A percentile compares a stretch with the other conserved stretches of the same genome.
Evolutionary conservation across 2,888 invertebrate species (phyloP).

Genomic region (Ectobius pallidus): DNA sequence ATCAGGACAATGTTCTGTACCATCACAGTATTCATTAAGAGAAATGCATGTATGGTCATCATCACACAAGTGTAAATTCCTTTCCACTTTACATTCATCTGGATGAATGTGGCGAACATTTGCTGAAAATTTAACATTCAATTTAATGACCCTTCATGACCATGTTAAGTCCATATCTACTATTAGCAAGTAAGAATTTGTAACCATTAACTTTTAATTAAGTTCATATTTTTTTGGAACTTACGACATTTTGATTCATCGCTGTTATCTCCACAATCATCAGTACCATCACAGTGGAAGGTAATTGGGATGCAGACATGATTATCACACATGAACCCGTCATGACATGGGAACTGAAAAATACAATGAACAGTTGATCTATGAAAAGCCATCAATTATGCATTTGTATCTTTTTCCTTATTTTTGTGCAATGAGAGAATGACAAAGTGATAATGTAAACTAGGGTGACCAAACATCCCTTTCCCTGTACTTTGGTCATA

Average conservation of each 20-base stretch:
- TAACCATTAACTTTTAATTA: neutral
- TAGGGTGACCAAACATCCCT: too few relatives aligned
- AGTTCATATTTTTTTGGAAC: slow-evolving; percentile 43
- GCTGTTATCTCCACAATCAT: slow-evolving; percentile 62
- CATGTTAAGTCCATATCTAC: too few relatives aligned
- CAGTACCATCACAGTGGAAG: slow-evolving; percentile 51
- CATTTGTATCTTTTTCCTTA: too few relatives aligned
- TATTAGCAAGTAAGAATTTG: neutral
- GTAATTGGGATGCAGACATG: slow-evolving; percentile 47
- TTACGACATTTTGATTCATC: slow-evolving; percentile 56
- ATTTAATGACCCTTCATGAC: too few relatives aligned
- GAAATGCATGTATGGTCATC: slow-evolving; percentile 62
- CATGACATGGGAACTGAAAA: slow-evolving; percentile 29
- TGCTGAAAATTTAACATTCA: neutral
- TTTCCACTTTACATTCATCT: slow-evolving; percentile 56
- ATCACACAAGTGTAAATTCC: slow-evolving; percentile 60
- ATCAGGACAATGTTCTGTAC: slow-evolving; percentile 63
- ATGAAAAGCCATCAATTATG: too few relatives aligned
- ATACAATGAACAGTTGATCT: neutral
- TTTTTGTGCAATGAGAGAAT: too few relatives aligned
- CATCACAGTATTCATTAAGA: slow-evolving; percentile 62
- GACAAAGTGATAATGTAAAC: too few relatives aligned
- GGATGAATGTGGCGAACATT: neutral
- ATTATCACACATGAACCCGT: slow-evolving; percentile 48
- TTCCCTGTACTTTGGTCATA: too few relatives aligned